Evolutionary conservation across 2,113 vertebrate species (phyloP), one percentile per base, ranked within the genome.

Genomic region (Catharus fuscescens): DNA sequence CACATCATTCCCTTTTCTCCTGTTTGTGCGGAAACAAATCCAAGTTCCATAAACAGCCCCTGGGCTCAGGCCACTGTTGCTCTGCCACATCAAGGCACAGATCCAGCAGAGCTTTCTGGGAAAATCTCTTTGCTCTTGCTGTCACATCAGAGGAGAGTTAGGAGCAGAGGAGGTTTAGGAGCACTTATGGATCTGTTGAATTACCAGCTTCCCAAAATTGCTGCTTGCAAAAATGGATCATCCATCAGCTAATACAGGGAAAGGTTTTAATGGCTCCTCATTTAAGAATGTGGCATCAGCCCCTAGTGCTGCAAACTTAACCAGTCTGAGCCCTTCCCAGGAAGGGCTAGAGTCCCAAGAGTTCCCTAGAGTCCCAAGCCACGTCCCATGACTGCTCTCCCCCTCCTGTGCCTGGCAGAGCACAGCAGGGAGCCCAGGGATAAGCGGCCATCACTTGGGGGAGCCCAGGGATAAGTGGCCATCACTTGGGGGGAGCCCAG

Each of bases 311-410:
- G 52, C 59, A 16, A 60, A 5, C 4, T 19, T 2, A 9, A 47
- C 10, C 12, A 3, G 14, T 1, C 21, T 18, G 1, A 74, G 29
- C 34, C 13, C 28, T 56, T 60, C 12, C 34, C 74, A 38, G 60
- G 52, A 21, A 59, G n/a, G n/a, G 69, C 38, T 2, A 1, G 32
- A 29, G 36, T 50, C 4, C 61, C 26, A 0, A 77, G 67, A 36
- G n/a, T 64, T 47, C 38, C 73, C 38, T 2, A 1, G 32, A 29
- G 36, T 50, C 4, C 61, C 26, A 0, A 77, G 67, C 15, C 62
- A 40, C 25, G 4, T 24, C 36, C 76, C 79, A 8, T 8, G 15
- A 6, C 50, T 5, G 36, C 13, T 20, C 7, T 87, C 21, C 42
- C 12, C 25, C 15, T 26, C 4, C 53, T 24, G 15, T 36, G 34